phyloP scores from a whole-genome alignment of 1,140 invertebrate genomes.

The Heterodera schachtii region DNA sequence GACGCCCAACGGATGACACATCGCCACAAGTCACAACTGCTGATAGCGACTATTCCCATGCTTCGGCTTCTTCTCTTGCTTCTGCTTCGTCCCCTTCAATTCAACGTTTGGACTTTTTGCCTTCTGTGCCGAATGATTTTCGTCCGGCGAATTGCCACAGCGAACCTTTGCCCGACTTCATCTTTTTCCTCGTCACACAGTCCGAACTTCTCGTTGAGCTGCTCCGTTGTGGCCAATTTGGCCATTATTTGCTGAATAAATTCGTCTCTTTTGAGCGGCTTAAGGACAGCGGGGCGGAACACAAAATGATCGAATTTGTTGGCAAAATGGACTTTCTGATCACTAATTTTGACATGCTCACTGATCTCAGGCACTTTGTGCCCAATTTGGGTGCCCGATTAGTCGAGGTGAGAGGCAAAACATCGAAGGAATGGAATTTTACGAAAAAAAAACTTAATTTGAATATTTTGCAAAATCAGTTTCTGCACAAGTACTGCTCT shows the following conservation, averaged over 20 bases:
- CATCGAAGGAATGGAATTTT: neutral
- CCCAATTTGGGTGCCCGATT: slow-evolving; percentile 13
- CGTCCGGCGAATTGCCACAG: neutral
- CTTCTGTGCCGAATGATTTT: neutral
- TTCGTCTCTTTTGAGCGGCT: slow-evolving; percentile 9
- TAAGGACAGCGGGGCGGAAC: neutral
- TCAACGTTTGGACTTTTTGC: neutral
- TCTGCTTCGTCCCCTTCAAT: neutral
- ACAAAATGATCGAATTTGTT: slow-evolving; percentile 9
- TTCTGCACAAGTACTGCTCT: slow-evolving; percentile 15
- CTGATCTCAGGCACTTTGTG: slow-evolving; percentile 12
- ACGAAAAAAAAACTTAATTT: too few species aligned
- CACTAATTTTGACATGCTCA: slow-evolving; percentile 23
- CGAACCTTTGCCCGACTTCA: neutral
- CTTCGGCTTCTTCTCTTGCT: neutral
- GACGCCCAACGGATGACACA: too few species aligned
- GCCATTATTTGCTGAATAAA: neutral
- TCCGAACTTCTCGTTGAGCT: slow-evolving; percentile 24
- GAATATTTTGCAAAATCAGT: neutral
- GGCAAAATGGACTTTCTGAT: slow-evolving; percentile 6
- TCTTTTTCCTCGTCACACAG: slow-evolving; percentile 25
- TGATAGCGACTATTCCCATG: neutral
- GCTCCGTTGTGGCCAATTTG: slow-evolving; percentile 21
- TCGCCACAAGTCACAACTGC: too few species aligned
- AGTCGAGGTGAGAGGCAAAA: neutral